Base-by-base conservation (phyloP, 2,113 vertebrate genomes). In the Salvelinus fontinalis region DNA sequence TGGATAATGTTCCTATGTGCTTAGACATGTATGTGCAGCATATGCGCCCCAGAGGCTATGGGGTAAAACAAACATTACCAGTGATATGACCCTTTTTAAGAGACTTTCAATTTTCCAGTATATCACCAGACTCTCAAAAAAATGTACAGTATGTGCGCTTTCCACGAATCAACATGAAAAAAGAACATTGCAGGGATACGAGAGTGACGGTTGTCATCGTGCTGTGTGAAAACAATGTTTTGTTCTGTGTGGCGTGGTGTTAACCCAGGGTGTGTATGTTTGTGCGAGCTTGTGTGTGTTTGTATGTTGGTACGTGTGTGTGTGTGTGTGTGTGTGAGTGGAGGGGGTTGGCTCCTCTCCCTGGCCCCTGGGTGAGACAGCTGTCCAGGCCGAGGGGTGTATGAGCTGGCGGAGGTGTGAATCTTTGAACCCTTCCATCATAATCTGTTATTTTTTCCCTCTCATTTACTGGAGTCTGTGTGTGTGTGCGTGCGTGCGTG, bases 401-500 rank as follows among this genome's bases (percentile, higher is more conserved):
- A 18, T 11, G 49, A 77, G 59, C 71, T 74, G 75, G 68, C 76
- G 59, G 67, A 80, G 67, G 67, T 86, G 82, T 80, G 78, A 80
- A 78, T 67, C 68, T 84, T 51, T 51, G 71, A 72, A 48, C 31
- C 59, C 64, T 51, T 71, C 80, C 60, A 59, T 73, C 70, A 70
- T 59, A 81, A 86, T 71, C 71, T 75, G 66, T 24, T 74, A 5
- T 71, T 84, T 85, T 85, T 88, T 74, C 81, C 76, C 44, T 57
- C 66, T 82, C 78, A 84, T 89, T 88, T 81, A 80, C 69, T 34
- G 34, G 34, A 34, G 34, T 34, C 5, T 0, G 31, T 7, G 34
- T 22, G 59, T 22, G 7, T 62, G 59, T 8, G 0, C 20, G 59
- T 62, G 4, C 3, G 59, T 62, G 20, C n/a, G 60, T 62, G 16